These are phyloP conservation scores for Isaurus tuberculatus DNA, from an alignment of 92 coral and sea anemone species.

Conservation along the genomic window DNA sequence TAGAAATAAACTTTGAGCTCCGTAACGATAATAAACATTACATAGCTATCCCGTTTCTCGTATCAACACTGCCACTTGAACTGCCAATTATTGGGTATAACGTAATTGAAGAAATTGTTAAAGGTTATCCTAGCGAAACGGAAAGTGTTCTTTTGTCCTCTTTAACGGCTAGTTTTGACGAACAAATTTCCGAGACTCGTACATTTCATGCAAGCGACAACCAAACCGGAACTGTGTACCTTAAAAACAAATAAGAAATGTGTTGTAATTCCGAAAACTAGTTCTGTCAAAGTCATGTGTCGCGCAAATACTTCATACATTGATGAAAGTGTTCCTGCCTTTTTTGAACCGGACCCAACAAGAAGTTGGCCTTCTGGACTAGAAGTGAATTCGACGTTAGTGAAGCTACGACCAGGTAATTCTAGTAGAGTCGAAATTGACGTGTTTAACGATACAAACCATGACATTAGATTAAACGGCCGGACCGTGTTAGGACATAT, in stretches of 20 bases:
- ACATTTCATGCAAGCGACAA: constrained; percentile 43
- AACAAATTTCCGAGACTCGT: constrained; percentile 39
- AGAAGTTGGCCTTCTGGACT: constrained; percentile 45
- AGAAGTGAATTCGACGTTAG: constrained; percentile 9
- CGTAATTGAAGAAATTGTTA: constrained; percentile 59
- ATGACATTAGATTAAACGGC: background rate
- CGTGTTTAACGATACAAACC: constrained; percentile 6
- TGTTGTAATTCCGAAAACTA: constrained; percentile 37
- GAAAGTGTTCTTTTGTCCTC: constrained; percentile 41
- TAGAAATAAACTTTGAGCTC: constrained; percentile 55
- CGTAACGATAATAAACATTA: constrained; percentile 34
- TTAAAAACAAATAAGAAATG: constrained; percentile 46
- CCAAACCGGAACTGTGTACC: constrained; percentile 50
- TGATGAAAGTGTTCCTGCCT: constrained; percentile 39
- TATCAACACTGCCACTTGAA: constrained; percentile 53
- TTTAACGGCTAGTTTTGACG: constrained; percentile 51
- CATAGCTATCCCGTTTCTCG: constrained; percentile 37
- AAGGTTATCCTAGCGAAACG: constrained; percentile 26
- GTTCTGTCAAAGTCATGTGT: constrained; percentile 49
- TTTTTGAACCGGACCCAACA: constrained; percentile 47
- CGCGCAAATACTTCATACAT: constrained; percentile 46
- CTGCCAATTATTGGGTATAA: constrained; percentile 63
- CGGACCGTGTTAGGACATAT: constrained; percentile 16
- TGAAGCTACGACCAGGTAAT: constrained; percentile 25
- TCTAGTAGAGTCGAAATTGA: constrained; percentile 46